Percentiles rank a stretch among this genome's conserved stretches.
These are phyloP conservation scores for Pangasius macronema DNA, from an alignment of 2,797 vertebrate species.

Conservation along the genomic window DNA sequence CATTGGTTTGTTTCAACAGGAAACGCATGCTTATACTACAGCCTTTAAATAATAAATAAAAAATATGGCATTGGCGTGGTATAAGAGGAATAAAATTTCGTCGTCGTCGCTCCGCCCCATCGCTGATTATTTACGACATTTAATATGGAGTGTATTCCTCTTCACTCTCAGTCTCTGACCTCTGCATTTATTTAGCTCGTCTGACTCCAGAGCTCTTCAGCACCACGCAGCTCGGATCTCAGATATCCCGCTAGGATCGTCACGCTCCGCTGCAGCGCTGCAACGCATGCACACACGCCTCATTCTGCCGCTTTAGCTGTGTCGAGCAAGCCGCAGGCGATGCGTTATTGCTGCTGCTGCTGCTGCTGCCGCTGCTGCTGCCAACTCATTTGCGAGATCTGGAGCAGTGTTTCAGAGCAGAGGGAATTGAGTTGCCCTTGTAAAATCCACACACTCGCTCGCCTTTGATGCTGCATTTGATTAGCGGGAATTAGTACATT, in stretches of 20 bases:
- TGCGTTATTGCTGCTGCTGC: slow-evolving; percentile 15
- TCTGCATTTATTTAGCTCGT: neutral
- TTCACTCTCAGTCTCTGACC: neutral
- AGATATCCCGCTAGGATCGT: neutral
- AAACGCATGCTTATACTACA: neutral
- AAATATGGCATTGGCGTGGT: neutral
- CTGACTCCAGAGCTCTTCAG: neutral
- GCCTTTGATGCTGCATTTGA: slow-evolving; percentile 36
- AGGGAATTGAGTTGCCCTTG: slow-evolving; percentile 44
- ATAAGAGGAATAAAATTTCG: neutral
- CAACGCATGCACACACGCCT: slow-evolving; percentile 19
- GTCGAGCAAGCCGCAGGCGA: slow-evolving; percentile 27
- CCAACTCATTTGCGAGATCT: slow-evolving; percentile 49
- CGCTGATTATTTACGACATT: neutral
- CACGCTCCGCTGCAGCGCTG: slow-evolving; percentile 7
- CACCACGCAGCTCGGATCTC: neutral
- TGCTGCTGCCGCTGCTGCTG: slow-evolving; percentile 21
- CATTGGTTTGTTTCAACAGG: neutral
- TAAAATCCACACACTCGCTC: slow-evolving; percentile 27
- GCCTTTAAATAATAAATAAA: no score
- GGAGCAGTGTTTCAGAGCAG: slow-evolving; percentile 46
- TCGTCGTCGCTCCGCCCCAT: neutral
- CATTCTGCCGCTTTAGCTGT: slow-evolving; percentile 33
- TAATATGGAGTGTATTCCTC: neutral
- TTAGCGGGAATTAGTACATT: neutral